These are phyloP conservation scores for Harpegnathos saltator DNA, from an alignment of 1,140 invertebrate species.

Conservation along the genomic window DNA sequence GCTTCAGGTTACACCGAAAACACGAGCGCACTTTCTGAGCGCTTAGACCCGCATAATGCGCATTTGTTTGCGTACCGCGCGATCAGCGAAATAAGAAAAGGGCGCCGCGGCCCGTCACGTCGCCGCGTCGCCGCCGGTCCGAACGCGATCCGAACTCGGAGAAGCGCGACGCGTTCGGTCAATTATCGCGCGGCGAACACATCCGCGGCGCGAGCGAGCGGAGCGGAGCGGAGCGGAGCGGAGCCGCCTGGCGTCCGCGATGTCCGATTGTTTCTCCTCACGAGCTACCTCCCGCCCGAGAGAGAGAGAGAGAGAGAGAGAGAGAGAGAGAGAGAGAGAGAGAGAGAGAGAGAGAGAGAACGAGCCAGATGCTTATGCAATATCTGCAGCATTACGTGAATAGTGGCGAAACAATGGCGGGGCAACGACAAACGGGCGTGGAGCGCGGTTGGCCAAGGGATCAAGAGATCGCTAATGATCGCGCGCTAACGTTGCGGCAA, in stretches of 20 bases:
- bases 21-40: slow-evolving; percentile 83
- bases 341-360: too few relatives aligned
- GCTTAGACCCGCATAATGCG: slow-evolving; percentile 84
- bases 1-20: slow-evolving; percentile 86
- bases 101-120: neutral
- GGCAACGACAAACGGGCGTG: slow-evolving; percentile 30
- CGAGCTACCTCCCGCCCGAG: neutral
- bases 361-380: slow-evolving; percentile 48
- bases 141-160: too few relatives aligned
- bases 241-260: neutral
- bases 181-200: too few relatives aligned
- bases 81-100: slow-evolving; percentile 66
- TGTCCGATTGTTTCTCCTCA: neutral
- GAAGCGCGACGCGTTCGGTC: too few relatives aligned
- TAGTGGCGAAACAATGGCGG: slow-evolving; percentile 32
- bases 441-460: slow-evolving; percentile 51
- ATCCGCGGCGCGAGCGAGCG: slow-evolving; percentile 5
- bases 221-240: too few relatives aligned
- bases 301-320: too few relatives aligned
- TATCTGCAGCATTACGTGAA: slow-evolving; percentile 1
- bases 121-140: too few relatives aligned
- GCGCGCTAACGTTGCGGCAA: slow-evolving; percentile 55
- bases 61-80: slow-evolving; percentile 83
- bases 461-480: slow-evolving; percentile 60
- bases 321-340: too few relatives aligned